Base-by-base conservation (phyloP, 1,140 invertebrate species). In the Euwallacea similis region DNA sequence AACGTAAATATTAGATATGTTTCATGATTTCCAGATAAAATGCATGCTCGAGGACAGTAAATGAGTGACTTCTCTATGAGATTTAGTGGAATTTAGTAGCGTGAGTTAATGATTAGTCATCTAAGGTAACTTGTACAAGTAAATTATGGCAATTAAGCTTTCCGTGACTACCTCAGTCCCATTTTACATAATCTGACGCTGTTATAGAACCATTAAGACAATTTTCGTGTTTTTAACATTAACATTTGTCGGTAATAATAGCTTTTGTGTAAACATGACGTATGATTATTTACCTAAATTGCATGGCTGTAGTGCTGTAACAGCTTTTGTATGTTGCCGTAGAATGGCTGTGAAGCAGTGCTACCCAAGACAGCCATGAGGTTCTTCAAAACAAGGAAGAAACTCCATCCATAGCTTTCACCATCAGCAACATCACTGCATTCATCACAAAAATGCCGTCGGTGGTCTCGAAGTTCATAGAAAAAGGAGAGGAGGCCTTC, bases 391-490 rank as follows among this genome's bases (percentile, higher is more conserved):
- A 50, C 46, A 4, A 50, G 46, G 13, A 50, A 13, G 13, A 50
- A 50, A 50, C 13, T 13, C 46, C 46, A 6, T 7, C 46, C 46
- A 13, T 13, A 50, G 9, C 46, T 11, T 13, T 50, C 9, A 50
- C 9, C 13, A 10, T 50, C 46, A 10, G 9, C 9, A 13, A 11
- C 9, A 50, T 11, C 9, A 50, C 46, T 50, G 46, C 3, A 10
- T 50, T 50, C 21, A 33, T 33, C 21, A 33, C 21, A 50, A 82
- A 80, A 73, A 89, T 88, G 87, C 86, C 87, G 66, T 83, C 87
- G 72, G 87, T 90, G 42, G 84, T 91, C 71, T 91, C 90, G 6
- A 91, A 91, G 81, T 85, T 89, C 73, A 77, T 89, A 54, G 84
- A 87, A 75, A 83, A 83, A 46, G 82, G 87, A 13, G 85, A 88